These are phyloP conservation scores for Octopus bimaculoides DNA, from an alignment of 1,140 invertebrate genomes.

Conservation along the genomic window DNA sequence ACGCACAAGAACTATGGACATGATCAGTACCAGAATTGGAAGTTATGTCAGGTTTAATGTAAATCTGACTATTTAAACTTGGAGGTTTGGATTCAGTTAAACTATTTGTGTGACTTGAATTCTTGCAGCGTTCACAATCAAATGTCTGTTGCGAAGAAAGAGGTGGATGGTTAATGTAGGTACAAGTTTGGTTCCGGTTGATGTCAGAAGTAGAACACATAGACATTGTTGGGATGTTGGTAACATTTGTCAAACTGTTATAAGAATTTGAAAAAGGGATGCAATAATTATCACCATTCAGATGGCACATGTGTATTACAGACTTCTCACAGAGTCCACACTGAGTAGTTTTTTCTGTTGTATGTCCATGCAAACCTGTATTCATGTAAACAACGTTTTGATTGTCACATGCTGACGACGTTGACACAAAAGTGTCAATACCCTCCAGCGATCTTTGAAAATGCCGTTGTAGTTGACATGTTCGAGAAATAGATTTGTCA, in stretches of 20 bases:
- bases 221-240: background rate
- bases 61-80: background rate
- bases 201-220: slow-evolving; percentile 4
- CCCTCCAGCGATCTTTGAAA: background rate
- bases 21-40: background rate
- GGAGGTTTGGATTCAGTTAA: background rate
- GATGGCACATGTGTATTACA: background rate
- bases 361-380: background rate
- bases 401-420: background rate
- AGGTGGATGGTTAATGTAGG: background rate
- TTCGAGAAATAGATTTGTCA: background rate
- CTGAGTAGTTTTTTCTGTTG: background rate
- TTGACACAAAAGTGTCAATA: background rate
- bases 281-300: slow-evolving; percentile 2
- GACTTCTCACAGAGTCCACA: background rate
- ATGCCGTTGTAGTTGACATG: background rate
- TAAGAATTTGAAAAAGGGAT: background rate
- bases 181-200: background rate
- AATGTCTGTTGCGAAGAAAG: background rate
- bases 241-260: background rate
- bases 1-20: background rate
- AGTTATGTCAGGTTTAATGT: background rate
- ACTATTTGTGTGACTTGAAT: background rate
- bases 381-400: background rate
- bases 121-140: background rate